These are phyloP conservation scores for Mimas tiliae DNA, from an alignment of 2,888 invertebrate genomes.

Conservation along the genomic window DNA sequence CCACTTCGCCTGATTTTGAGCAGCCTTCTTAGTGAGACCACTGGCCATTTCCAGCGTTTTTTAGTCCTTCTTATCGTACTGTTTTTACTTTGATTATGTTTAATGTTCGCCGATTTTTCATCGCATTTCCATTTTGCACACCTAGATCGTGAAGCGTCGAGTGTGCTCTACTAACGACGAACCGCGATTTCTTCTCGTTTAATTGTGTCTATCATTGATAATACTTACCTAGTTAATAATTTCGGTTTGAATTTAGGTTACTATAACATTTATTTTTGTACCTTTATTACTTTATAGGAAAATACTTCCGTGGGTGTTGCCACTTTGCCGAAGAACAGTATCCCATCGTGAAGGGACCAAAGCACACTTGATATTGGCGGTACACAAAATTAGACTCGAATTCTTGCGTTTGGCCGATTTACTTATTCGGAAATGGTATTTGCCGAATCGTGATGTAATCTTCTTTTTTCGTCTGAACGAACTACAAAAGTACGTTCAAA, in stretches of 20 bases:
- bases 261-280: background rate
- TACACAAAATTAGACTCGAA: slow-evolving; percentile 86
- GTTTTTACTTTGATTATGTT: too few species aligned
- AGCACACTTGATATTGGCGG: slow-evolving; percentile 78
- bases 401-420: slow-evolving; percentile 83
- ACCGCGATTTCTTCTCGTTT: too few species aligned
- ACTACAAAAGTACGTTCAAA: slow-evolving; percentile 81
- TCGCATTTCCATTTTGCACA: too few species aligned
- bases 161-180: too few species aligned
- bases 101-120: too few species aligned
- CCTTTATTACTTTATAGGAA: slow-evolving; percentile 61
- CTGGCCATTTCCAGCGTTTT: too few species aligned
- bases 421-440: slow-evolving; percentile 85
- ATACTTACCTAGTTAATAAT: background rate
- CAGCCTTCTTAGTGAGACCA: too few species aligned
- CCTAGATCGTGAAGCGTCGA: too few species aligned
- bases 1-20: too few species aligned
- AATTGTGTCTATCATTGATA: too few species aligned
- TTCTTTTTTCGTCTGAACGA: slow-evolving; percentile 89
- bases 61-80: too few species aligned
- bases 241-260: background rate
- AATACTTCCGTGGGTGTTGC: slow-evolving; percentile 85
- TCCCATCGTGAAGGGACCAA: slow-evolving; percentile 88
- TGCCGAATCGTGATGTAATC: slow-evolving; percentile 87
- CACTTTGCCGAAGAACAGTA: slow-evolving; percentile 86